Percentiles rank a stretch among this genome's conserved stretches.
These are phyloP conservation scores for Sepioteuthis lessoniana DNA, from an alignment of 2,888 invertebrate species.

Conservation along the genomic window DNA sequence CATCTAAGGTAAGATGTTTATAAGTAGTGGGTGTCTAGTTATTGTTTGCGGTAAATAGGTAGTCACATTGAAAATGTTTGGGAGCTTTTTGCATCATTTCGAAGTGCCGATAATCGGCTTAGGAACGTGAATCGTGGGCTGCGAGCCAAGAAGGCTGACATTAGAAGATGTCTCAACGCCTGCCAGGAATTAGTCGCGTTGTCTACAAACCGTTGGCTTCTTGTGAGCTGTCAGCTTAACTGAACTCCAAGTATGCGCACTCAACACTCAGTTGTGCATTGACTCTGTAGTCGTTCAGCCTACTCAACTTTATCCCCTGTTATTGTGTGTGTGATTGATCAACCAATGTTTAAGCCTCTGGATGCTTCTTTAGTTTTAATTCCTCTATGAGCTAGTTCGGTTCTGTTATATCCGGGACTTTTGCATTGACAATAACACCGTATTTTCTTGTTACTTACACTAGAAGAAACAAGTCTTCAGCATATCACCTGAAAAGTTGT, in stretches of 20 bases:
- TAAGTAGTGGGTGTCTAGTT: neutral
- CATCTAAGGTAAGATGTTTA: neutral
- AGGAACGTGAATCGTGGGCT: neutral
- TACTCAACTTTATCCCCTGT: neutral
- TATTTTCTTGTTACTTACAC: neutral
- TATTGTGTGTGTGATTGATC: neutral
- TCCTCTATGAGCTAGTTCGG: neutral
- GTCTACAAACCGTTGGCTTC: neutral
- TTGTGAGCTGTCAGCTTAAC: neutral
- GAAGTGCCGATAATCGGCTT: neutral
- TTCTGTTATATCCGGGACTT: neutral
- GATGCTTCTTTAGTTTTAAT: neutral
- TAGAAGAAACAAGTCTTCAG: neutral
- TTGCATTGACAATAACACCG: neutral
- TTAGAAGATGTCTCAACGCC: neutral
- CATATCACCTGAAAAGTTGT: no score
- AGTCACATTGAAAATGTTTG: constrained; percentile 2
- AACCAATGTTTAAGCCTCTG: neutral
- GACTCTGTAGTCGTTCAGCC: neutral
- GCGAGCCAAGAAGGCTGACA: neutral
- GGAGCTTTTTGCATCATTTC: constrained; percentile 21
- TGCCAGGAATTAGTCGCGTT: neutral
- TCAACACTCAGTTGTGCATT: neutral
- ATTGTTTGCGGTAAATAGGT: neutral
- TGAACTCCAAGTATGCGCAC: neutral